phyloP scores from a whole-genome alignment of 2,888 invertebrate species.

The Torymus tubicola region DNA sequence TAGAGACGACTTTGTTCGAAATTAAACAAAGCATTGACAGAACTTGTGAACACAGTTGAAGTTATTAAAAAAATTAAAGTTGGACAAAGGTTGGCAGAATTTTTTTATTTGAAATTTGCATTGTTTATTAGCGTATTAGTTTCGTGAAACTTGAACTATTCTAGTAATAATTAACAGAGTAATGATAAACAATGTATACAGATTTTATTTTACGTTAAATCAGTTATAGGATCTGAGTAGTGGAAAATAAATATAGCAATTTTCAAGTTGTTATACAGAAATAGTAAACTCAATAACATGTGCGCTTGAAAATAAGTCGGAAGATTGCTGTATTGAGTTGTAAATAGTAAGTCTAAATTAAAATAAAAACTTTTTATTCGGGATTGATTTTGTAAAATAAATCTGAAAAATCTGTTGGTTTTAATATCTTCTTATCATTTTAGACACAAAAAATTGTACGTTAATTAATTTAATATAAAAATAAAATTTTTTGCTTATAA shows the following conservation, averaged over 20 bases:
- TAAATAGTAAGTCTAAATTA: constrained; percentile 25
- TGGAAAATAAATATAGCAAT: neutral
- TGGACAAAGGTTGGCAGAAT: neutral
- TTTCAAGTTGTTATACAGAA: neutral
- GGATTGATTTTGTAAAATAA: constrained; percentile 4
- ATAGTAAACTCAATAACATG: neutral
- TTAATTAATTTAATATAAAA: constrained; percentile 28
- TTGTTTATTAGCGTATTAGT: neutral
- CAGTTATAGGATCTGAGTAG: constrained; percentile 5
- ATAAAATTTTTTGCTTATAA: constrained; percentile 54
- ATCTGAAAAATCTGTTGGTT: constrained; percentile 3
- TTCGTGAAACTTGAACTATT: neutral
- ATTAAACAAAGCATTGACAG: neutral
- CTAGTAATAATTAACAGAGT: neutral
- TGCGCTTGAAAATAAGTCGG: neutral
- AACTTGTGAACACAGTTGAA: neutral
- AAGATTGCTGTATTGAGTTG: constrained; percentile 10
- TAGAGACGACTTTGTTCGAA: neutral
- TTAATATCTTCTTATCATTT: neutral
- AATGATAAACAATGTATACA: neutral
- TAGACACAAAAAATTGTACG: neutral
- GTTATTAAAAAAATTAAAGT: constrained; percentile 9
- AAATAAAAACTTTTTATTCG: constrained; percentile 4
- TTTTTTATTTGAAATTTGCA: constrained; percentile 27
- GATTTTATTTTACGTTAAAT: constrained; percentile 35